Conservation (phyloP, 2,888 invertebrate species). For the Aspidiotus destructor region DNA sequence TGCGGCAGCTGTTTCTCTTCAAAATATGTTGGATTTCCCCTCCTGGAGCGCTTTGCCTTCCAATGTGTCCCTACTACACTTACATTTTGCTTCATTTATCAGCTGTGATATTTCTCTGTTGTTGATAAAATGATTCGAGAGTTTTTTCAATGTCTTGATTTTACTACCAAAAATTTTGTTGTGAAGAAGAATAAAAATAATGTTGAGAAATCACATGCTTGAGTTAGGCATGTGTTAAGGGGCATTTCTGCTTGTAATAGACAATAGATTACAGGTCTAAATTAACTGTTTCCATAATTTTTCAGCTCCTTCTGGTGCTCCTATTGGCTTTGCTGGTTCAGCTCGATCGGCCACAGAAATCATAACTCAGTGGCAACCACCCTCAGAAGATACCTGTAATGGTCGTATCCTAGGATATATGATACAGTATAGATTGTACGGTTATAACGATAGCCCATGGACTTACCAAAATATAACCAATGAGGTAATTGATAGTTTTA, state of each 20-base stretch:
- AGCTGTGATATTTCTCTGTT: too few relatives aligned
- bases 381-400: slow-evolving; percentile 86
- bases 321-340: slow-evolving; percentile 86
- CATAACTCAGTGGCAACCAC: slow-evolving; percentile 94
- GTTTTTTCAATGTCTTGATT: too few relatives aligned
- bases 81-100: too few relatives aligned
- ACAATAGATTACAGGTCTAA: background rate
- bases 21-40: too few relatives aligned
- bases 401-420: slow-evolving; percentile 91
- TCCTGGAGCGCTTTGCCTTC: too few relatives aligned
- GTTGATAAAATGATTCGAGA: too few relatives aligned
- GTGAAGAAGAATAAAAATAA: too few relatives aligned
- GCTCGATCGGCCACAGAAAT: slow-evolving; percentile 91
- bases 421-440: slow-evolving; percentile 79
- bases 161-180: too few relatives aligned
- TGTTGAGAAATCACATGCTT: too few relatives aligned
- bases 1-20: too few relatives aligned
- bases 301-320: slow-evolving; percentile 90
- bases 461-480: slow-evolving; percentile 84
- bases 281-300: slow-evolving; percentile 34
- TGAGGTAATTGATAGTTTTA: slow-evolving; percentile 46
- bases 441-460: slow-evolving; percentile 89
- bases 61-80: too few relatives aligned
- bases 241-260: background rate
- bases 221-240: background rate